Conservation (phyloP, 2,797 vertebrate genomes). For the Hypotaenidia okinawae region DNA sequence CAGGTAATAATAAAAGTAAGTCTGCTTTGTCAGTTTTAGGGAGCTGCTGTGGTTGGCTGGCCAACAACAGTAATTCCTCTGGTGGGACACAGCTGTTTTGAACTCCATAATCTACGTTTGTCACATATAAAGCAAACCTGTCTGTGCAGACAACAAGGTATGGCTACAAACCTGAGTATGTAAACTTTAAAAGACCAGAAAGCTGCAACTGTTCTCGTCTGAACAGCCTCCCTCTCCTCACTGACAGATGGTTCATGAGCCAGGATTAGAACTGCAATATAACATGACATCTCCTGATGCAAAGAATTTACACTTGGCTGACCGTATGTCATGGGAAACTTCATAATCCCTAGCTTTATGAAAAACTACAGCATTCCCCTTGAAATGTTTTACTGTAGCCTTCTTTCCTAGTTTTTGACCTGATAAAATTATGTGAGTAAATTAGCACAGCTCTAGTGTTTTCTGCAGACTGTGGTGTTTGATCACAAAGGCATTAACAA, state of each 20-base stretch:
- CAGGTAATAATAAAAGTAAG: neutral
- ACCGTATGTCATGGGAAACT: neutral
- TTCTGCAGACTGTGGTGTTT: constrained; percentile 3
- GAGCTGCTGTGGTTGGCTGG: neutral
- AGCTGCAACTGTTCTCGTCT: neutral
- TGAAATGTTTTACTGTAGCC: neutral
- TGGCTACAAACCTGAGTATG: neutral
- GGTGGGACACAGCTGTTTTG: neutral
- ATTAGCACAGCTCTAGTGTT: neutral
- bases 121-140: neutral
- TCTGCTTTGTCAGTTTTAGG: neutral
- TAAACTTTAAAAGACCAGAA: neutral
- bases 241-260: neutral
- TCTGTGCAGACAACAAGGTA: neutral
- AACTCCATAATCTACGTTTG: neutral
- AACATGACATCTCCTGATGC: neutral
- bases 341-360: neutral
- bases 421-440: neutral
- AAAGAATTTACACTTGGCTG: neutral
- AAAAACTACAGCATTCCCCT: neutral
- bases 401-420: neutral
- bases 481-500: constrained; percentile 37
- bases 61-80: neutral
- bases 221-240: neutral
- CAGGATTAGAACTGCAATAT: neutral